phyloP scores from a whole-genome alignment of 2,113 vertebrate genomes.

The Tyrannus savana region DNA sequence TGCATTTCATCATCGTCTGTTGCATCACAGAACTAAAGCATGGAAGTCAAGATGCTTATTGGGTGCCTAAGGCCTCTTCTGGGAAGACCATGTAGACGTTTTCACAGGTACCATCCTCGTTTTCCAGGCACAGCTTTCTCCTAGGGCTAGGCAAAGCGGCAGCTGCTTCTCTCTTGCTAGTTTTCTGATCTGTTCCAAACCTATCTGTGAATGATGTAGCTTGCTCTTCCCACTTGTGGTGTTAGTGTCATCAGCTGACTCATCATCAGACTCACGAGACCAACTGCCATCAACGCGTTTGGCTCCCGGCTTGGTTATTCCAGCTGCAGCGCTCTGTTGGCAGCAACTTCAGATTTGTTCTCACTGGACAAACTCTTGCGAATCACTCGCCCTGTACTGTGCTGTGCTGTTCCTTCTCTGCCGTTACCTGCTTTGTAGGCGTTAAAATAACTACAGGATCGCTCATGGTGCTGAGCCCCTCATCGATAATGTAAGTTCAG shows the following conservation, averaged over 20 bases:
- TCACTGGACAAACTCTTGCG: background rate
- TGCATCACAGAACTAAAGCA: background rate
- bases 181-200: background rate
- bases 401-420: conserved; percentile 30
- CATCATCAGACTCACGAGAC: background rate
- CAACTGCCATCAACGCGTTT: background rate
- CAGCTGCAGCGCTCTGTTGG: conserved; percentile 14
- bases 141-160: background rate
- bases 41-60: background rate
- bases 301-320: conserved; percentile 17
- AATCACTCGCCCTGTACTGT: conserved; percentile 37
- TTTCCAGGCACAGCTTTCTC: conserved; percentile 21
- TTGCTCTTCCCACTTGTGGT: background rate
- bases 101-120: background rate
- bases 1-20: background rate
- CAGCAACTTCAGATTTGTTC: conserved; percentile 11
- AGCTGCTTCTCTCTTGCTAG: background rate
- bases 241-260: background rate
- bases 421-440: conserved; percentile 61
- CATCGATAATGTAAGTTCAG: conserved; percentile 6
- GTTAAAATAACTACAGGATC: background rate
- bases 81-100: background rate
- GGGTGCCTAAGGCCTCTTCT: background rate
- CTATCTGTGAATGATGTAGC: background rate
- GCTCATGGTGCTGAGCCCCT: conserved; percentile 51